Conservation (phyloP, 2,113 vertebrate genomes). For the Taurulus bubalis region DNA sequence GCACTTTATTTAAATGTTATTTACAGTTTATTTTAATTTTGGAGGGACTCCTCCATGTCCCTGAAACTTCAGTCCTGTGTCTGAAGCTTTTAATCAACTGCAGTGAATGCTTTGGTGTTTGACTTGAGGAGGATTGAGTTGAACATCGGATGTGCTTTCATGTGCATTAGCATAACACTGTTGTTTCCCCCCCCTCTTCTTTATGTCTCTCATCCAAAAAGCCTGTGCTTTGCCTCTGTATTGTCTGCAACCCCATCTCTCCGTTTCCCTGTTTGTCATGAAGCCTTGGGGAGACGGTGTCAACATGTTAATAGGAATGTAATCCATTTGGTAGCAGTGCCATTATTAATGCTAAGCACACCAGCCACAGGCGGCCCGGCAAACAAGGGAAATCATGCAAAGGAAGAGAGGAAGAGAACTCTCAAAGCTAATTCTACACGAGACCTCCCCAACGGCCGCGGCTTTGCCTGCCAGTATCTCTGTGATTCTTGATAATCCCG, state of each 20-base stretch:
- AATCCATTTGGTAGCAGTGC: constrained; percentile 43
- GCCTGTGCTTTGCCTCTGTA: neutral
- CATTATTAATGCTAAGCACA: constrained; percentile 50
- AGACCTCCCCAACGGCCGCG: neutral
- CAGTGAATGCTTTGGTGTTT: constrained; percentile 15
- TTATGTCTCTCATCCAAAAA: neutral
- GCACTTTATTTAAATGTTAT: too few relatives aligned
- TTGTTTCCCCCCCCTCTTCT: neutral
- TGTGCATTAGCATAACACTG: constrained; percentile 10
- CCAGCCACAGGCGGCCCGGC: constrained; percentile 29
- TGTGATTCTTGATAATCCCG: neutral
- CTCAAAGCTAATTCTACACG: constrained; percentile 3
- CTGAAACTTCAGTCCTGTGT: too few relatives aligned
- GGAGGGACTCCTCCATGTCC: too few relatives aligned
- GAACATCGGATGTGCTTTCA: constrained; percentile 7
- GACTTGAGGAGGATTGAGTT: constrained; percentile 5
- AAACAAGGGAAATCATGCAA: constrained; percentile 36
- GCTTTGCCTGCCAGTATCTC: neutral
- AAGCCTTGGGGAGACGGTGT: constrained; percentile 31
- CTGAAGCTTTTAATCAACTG: too few relatives aligned
- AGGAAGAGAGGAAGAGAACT: constrained; percentile 7
- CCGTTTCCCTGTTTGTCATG: constrained; percentile 22
- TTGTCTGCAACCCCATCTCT: constrained; percentile 10
- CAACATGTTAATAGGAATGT: constrained; percentile 52
- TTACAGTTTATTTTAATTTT: too few relatives aligned